Evolutionary conservation across 1,140 invertebrate genomes (phyloP).

Genomic region (Acromyrmex charruanus): DNA sequence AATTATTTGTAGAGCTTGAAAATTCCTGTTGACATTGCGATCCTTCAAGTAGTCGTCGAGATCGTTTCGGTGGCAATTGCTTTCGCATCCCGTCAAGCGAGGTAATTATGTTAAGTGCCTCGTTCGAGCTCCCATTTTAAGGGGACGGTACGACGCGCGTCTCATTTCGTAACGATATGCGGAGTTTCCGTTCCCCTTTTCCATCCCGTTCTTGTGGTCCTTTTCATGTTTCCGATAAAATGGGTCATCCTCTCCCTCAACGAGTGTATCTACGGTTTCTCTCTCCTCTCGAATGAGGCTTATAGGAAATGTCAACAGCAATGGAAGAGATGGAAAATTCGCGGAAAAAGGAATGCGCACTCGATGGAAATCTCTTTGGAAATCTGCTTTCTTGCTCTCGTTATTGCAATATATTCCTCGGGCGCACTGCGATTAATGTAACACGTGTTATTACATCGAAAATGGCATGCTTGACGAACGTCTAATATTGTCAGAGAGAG

Average conservation of each 20-base stretch:
- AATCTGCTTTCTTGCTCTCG: conserved; percentile 48
- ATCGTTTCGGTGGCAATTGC: conserved; percentile 36
- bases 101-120: conserved; percentile 64
- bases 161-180: conserved; percentile 65
- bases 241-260: conserved; percentile 48
- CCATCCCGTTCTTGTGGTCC: background rate
- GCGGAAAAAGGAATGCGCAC: background rate
- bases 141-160: background rate
- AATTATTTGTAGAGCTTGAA: conserved; percentile 25
- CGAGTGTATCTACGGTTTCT: conserved; percentile 33
- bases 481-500: background rate
- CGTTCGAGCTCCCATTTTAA: conserved; percentile 26
- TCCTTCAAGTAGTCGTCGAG: background rate
- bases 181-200: background rate
- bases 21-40: conserved; percentile 21
- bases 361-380: conserved; percentile 52
- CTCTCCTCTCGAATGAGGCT: conserved; percentile 30
- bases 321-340: conserved; percentile 4
- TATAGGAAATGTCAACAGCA: conserved; percentile 49
- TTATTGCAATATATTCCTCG: conserved; percentile 47
- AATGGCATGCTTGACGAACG: conserved; percentile 9
- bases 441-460: conserved; percentile 19
- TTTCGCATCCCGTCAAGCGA: conserved; percentile 16
- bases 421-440: conserved; percentile 42
- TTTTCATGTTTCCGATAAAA: conserved; percentile 52